Percentiles rank a stretch among this genome's conserved stretches.
phyloP scores from a whole-genome alignment of 2,797 vertebrate species.

The Florisuga fusca region DNA sequence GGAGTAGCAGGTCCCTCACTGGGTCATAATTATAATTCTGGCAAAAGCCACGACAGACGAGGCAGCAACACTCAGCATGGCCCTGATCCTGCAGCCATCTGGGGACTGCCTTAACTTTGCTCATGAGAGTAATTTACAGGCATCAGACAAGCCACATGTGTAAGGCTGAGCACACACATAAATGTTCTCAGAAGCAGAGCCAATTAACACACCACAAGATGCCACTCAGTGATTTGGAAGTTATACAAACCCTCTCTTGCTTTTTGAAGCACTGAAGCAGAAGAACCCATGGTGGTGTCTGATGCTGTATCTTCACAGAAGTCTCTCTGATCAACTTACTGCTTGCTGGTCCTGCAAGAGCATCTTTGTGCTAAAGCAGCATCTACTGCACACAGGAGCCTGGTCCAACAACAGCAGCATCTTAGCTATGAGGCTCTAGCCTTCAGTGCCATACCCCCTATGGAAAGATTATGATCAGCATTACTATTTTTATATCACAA shows the following conservation, averaged over 20 bases:
- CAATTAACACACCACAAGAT: slow-evolving; percentile 55
- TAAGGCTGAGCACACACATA: slow-evolving; percentile 35
- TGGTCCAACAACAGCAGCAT: slow-evolving; percentile 6
- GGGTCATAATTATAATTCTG: not conserved
- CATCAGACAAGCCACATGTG: slow-evolving; percentile 60
- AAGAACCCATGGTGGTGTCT: not conserved
- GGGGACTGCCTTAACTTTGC: slow-evolving; percentile 19
- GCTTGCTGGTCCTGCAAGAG: not conserved
- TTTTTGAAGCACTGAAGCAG: slow-evolving; percentile 25
- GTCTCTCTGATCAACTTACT: fast-evolving
- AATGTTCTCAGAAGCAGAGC: slow-evolving; percentile 55
- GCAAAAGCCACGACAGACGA: not conserved
- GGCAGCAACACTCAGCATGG: not conserved
- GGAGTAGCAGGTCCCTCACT: not conserved
- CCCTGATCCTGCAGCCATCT: slow-evolving; percentile 11
- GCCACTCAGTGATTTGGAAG: slow-evolving; percentile 47
- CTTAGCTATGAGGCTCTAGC: not conserved
- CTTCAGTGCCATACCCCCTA: not conserved
- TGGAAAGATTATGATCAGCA: slow-evolving; percentile 9
- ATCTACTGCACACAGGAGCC: not conserved
- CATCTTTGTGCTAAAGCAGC: not conserved
- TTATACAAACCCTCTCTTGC: not conserved
- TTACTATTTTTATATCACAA: slow-evolving; percentile 26
- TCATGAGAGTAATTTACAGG: slow-evolving; percentile 24
- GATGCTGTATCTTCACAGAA: not conserved